Percentiles rank a stretch among this genome's conserved stretches.
phyloP scores from a whole-genome alignment of 2,113 vertebrate genomes.

The Nothobranchius kuhntae region DNA sequence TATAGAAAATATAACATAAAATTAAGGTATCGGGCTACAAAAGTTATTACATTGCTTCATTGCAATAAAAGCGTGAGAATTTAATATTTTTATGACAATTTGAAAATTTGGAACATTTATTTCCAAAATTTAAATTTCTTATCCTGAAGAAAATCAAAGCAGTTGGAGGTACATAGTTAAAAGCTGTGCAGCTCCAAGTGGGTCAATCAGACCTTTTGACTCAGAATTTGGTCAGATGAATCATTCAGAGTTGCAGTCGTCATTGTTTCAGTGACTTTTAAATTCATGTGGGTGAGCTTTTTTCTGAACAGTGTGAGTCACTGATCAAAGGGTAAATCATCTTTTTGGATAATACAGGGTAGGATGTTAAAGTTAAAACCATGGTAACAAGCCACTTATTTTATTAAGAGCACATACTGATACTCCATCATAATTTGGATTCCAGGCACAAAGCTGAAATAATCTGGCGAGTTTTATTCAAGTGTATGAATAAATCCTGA shows the following conservation, averaged over 20 bases:
- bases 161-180: no score
- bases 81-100: no score
- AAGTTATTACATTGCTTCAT: no score
- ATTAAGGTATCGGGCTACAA: no score
- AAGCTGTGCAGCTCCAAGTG: no score
- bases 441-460: constrained; percentile 23
- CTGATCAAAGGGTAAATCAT: constrained; percentile 48
- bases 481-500: neutral
- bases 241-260: neutral
- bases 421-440: constrained; percentile 13
- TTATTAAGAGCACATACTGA: constrained; percentile 12
- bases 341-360: constrained; percentile 32
- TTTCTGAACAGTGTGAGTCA: constrained; percentile 44
- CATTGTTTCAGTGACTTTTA: constrained; percentile 25
- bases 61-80: no score
- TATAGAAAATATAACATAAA: no score
- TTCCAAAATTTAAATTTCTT: no score
- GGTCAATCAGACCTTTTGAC: neutral
- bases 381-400: constrained; percentile 40
- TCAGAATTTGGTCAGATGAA: neutral
- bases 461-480: neutral
- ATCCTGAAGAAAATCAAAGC: no score
- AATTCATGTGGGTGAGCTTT: constrained; percentile 45
- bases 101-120: no score
- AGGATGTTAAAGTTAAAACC: constrained; percentile 47